A percentile compares a stretch with the other conserved stretches of the same genome.
phyloP scores from a whole-genome alignment of 2,888 invertebrate species.

The Mesoligia furuncula region DNA sequence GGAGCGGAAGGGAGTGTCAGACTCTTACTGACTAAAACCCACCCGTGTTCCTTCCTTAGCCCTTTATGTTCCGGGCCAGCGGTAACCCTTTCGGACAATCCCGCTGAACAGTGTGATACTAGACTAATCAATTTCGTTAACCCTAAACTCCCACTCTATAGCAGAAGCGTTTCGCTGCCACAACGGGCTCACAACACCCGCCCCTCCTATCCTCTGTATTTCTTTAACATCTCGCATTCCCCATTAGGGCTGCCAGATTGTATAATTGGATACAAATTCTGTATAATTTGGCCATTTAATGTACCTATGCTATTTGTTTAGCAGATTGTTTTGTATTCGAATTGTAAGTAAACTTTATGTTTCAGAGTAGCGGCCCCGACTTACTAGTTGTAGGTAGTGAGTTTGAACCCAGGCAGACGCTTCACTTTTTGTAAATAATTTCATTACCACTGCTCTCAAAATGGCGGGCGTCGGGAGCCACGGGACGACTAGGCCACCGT shows the following conservation, averaged over 20 bases:
- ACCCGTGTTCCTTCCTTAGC: too few relatives aligned
- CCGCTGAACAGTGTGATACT: background rate
- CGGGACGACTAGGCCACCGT: too few relatives aligned
- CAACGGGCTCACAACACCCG: background rate
- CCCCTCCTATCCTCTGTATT: slow-evolving; percentile 12
- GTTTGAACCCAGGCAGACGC: too few relatives aligned
- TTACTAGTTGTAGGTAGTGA: too few relatives aligned
- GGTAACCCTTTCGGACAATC: too few relatives aligned
- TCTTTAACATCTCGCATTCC: slow-evolving; percentile 5
- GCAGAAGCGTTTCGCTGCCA: background rate
- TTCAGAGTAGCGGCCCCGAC: background rate
- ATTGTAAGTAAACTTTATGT: background rate
- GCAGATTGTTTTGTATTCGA: background rate
- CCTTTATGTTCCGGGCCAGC: too few relatives aligned
- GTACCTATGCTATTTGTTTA: background rate
- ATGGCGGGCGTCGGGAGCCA: too few relatives aligned
- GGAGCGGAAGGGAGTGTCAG: too few relatives aligned
- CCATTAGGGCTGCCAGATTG: background rate
- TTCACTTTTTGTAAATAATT: too few relatives aligned
- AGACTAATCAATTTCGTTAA: slow-evolving; percentile 5
- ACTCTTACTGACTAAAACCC: too few relatives aligned
- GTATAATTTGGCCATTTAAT: too few relatives aligned
- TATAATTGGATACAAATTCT: background rate
- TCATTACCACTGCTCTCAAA: background rate
- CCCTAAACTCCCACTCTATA: slow-evolving; percentile 12